These are phyloP conservation scores for Zoanthus sansibaricus DNA, from an alignment of 92 coral and sea anemone species.

Conservation along the genomic window DNA sequence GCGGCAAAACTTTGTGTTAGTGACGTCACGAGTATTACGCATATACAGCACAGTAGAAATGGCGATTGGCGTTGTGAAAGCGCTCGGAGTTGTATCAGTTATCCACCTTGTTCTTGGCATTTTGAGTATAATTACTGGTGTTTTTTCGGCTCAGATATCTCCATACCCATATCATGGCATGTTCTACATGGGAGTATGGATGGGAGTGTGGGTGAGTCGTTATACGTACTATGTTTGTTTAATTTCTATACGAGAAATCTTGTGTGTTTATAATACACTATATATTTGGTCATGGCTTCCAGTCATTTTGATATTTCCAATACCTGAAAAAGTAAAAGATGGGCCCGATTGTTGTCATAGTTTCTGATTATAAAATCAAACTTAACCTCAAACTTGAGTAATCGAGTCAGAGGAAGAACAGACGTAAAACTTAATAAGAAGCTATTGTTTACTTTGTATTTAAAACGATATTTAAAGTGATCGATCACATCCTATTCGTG, in stretches of 20 bases:
- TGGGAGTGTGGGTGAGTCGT: conserved; percentile 85
- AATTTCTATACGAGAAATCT: background rate
- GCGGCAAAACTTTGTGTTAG: background rate
- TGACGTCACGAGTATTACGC: background rate
- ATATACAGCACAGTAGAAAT: background rate
- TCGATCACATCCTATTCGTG: background rate
- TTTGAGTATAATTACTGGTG: conserved; percentile 58
- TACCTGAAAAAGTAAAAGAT: no score
- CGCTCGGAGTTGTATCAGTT: conserved; percentile 49
- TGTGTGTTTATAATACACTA: no score
- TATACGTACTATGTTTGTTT: no score
- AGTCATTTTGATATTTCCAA: no score
- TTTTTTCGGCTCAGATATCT: conserved; percentile 60
- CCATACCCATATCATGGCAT: conserved; percentile 68
- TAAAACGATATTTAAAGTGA: background rate
- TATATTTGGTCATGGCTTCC: no score
- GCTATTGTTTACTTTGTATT: background rate
- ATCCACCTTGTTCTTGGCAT: conserved; percentile 67
- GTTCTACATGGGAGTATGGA: conserved; percentile 92
- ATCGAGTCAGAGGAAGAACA: no score
- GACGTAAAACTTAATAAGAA: no score
- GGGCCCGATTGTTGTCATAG: no score
- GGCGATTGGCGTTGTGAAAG: conserved; percentile 45
- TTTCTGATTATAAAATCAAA: no score
- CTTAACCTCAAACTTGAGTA: no score